These are phyloP conservation scores for Biston stratarius DNA, from an alignment of 2,888 invertebrate species.

Conservation along the genomic window DNA sequence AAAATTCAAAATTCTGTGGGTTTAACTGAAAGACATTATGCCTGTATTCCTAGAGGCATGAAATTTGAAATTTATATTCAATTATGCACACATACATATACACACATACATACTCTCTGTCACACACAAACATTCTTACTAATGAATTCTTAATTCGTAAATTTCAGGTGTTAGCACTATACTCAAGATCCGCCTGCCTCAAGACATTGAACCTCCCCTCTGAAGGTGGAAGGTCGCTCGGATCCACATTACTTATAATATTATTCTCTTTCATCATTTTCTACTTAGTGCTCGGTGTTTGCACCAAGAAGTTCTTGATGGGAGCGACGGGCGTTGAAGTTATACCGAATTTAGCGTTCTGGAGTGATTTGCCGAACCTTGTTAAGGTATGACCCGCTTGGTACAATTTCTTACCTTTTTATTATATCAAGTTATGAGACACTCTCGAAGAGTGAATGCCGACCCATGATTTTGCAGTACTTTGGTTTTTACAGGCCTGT, in stretches of 20 bases:
- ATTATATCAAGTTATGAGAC: not conserved
- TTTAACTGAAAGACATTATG: no score
- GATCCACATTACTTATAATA: constrained; percentile 88
- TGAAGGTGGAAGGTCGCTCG: constrained; percentile 81
- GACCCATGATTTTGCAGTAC: no score
- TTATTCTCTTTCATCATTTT: constrained; percentile 85
- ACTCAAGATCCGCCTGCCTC: constrained; percentile 82
- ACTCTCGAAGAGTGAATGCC: no score
- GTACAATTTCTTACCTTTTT: not conserved
- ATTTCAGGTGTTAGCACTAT: constrained; percentile 82
- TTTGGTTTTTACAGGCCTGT: no score
- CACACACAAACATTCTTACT: not conserved
- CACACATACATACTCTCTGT: not conserved
- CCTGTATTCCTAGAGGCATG: no score
- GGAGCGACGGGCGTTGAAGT: constrained; percentile 91
- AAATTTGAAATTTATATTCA: no score
- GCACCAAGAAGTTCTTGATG: constrained; percentile 88
- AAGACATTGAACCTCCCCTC: constrained; percentile 58
- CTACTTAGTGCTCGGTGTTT: constrained; percentile 89
- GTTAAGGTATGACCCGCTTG: constrained; percentile 83
- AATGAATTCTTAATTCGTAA: constrained; percentile 22
- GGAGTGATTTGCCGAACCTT: constrained; percentile 89
- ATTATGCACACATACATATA: no score
- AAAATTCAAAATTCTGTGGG: no score
- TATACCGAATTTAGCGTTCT: constrained; percentile 91